Evolutionary conservation across 2,888 invertebrate species (phyloP), one percentile per base, ranked within the genome.

Genomic region (Colostygia pectinataria): DNA sequence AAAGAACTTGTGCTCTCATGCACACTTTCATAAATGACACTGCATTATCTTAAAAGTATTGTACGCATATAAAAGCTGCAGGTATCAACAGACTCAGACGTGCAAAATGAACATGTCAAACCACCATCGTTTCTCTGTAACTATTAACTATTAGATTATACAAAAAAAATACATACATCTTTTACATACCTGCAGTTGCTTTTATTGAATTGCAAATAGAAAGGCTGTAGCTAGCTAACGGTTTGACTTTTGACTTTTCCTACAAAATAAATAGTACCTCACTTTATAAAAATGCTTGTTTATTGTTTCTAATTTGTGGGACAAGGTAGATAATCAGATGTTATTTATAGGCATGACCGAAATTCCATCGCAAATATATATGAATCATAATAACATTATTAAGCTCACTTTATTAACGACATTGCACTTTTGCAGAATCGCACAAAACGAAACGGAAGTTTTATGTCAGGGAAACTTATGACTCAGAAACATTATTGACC

Each of bases 371-470:
- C 37, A 51, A 48, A 56, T 44, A 55, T 52, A 55, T 48, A 45
- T 56, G 40, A 33, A n/a, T n/a, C n/a, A n/a, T n/a, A n/a, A n/a
- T n/a, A n/a, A n/a, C n/a, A n/a, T n/a, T n/a, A n/a, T n/a, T n/a
- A n/a, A n/a, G n/a, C n/a, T n/a, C n/a, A n/a, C n/a, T n/a, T n/a
- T n/a, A n/a, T n/a, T n/a, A n/a, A n/a, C n/a, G n/a, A n/a, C n/a
- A n/a, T n/a, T n/a, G n/a, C n/a, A n/a, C n/a, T n/a, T n/a, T n/a
- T n/a, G n/a, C n/a, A n/a, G n/a, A n/a, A n/a, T n/a, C n/a, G n/a
- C 32, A 32, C 10, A 8, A 53, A 49, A 50, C 43, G 41, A 59
- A 61, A 56, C 65, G 65, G 67, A 68, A 71, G 64, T 69, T 58
- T 53, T 61, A 63, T 46, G 55, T 53, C 55, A 57, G 44, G 59